Percentiles rank a stretch among this genome's conserved stretches.
These are phyloP conservation scores for Fringilla coelebs DNA, from an alignment of 2,797 vertebrate species.

Conservation along the genomic window DNA sequence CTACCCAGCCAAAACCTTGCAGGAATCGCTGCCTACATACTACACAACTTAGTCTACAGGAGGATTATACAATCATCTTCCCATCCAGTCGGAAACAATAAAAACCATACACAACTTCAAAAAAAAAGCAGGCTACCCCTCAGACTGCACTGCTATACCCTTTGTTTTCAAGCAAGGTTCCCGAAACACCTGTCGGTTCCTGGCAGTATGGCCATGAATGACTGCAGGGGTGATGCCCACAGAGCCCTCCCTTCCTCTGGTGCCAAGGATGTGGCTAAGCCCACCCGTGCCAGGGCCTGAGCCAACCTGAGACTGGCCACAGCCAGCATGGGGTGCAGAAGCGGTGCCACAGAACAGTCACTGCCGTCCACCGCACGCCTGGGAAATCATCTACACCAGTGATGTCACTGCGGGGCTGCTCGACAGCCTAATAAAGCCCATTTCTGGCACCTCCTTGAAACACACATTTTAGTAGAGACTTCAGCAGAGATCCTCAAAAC, in stretches of 20 bases:
- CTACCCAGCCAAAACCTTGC: neutral
- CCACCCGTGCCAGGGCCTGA: neutral
- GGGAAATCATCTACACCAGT: neutral
- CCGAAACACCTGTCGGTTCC: neutral
- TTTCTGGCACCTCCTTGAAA: neutral
- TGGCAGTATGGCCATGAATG: neutral
- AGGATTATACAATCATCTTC: neutral
- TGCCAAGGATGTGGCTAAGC: neutral
- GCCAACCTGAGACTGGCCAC: neutral
- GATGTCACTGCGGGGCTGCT: neutral
- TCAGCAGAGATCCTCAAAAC: neutral
- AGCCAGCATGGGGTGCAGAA: rapidly evolving
- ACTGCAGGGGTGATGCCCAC: neutral
- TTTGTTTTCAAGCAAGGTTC: neutral
- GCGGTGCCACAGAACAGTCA: neutral
- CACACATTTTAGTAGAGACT: rapidly evolving
- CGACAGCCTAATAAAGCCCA: neutral
- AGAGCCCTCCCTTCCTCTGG: neutral
- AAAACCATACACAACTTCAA: neutral
- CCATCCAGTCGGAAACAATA: neutral
- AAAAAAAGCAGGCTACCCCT: neutral
- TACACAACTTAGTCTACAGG: neutral
- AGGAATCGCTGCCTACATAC: neutral
- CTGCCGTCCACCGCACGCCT: neutral
- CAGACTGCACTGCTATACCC: too few species aligned